Evolutionary conservation across 2,888 invertebrate genomes (phyloP).

Genomic region (Cetonia aurata): DNA sequence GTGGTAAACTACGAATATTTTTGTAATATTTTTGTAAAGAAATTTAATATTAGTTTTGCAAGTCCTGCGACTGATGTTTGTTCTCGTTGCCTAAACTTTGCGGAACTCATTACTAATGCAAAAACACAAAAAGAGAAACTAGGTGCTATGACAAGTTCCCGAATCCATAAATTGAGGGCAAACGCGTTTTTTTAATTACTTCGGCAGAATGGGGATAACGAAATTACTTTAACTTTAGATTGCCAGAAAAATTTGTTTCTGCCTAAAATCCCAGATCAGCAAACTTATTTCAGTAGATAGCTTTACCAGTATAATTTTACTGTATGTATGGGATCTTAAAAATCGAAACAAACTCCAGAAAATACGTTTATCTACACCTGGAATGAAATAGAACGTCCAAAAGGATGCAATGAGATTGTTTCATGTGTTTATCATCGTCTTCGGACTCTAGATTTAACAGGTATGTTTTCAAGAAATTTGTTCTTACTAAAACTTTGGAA

Average conservation of each 20-base stretch:
- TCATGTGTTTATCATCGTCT: constrained; percentile 42
- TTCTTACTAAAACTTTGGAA: not conserved
- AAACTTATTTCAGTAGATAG: constrained; percentile 59
- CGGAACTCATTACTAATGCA: no score
- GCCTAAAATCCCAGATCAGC: constrained; percentile 59
- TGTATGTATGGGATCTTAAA: constrained; percentile 57
- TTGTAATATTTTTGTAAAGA: no score
- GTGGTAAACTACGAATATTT: no score
- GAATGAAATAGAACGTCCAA: constrained; percentile 24
- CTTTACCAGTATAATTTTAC: constrained; percentile 60
- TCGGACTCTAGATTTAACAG: not conserved
- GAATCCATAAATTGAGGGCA: constrained; percentile 29
- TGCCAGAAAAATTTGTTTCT: constrained; percentile 59
- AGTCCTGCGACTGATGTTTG: no score
- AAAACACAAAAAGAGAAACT: no score
- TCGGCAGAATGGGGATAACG: constrained; percentile 23
- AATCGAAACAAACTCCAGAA: constrained; percentile 46
- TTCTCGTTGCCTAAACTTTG: no score
- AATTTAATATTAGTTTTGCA: no score
- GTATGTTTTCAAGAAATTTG: no score
- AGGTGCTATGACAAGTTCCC: no score
- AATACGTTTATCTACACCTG: constrained; percentile 28
- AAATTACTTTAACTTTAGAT: constrained; percentile 55
- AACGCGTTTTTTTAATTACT: not conserved
- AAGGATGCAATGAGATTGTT: constrained; percentile 48